phyloP scores from a whole-genome alignment of 2,113 vertebrate species.

The Brachyhypopomus occidentalis region DNA sequence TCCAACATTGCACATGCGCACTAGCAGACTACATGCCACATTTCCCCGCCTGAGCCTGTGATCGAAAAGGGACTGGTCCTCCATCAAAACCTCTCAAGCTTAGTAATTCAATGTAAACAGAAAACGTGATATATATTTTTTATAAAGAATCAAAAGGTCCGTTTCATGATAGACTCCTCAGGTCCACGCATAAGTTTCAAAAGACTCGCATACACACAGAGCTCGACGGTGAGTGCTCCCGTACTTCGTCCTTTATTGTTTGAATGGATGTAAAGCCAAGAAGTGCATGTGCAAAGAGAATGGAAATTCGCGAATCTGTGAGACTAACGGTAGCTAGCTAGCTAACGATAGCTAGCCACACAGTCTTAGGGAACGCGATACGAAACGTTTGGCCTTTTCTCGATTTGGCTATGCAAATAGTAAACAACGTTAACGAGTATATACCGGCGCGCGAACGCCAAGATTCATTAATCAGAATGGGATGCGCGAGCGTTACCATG shows the following conservation, averaged over 20 bases:
- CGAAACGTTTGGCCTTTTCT: too few relatives aligned
- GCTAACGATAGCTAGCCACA: neutral
- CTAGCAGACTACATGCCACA: constrained; percentile 52
- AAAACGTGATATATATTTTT: constrained; percentile 12
- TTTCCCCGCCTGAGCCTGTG: constrained; percentile 71
- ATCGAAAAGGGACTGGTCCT: constrained; percentile 23
- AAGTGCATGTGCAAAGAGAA: constrained; percentile 41
- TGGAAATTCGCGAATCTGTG: constrained; percentile 3
- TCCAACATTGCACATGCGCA: constrained; percentile 64
- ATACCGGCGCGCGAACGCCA: neutral
- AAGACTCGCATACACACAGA: neutral
- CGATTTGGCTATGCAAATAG: too few relatives aligned
- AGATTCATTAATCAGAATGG: neutral
- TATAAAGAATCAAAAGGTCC: neutral
- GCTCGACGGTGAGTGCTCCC: constrained; percentile 49
- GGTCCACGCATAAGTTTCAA: neutral
- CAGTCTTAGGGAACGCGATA: too few relatives aligned
- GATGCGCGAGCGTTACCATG: neutral
- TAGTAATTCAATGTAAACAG: constrained; percentile 35
- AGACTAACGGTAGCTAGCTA: neutral
- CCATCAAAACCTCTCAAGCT: constrained; percentile 11
- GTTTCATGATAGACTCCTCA: neutral
- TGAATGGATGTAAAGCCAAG: constrained; percentile 58
- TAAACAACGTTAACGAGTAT: too few relatives aligned
- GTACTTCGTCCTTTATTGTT: constrained; percentile 60